Conservation (phyloP, 2,888 invertebrate genomes). For the Drosophila peninsularis region DNA sequence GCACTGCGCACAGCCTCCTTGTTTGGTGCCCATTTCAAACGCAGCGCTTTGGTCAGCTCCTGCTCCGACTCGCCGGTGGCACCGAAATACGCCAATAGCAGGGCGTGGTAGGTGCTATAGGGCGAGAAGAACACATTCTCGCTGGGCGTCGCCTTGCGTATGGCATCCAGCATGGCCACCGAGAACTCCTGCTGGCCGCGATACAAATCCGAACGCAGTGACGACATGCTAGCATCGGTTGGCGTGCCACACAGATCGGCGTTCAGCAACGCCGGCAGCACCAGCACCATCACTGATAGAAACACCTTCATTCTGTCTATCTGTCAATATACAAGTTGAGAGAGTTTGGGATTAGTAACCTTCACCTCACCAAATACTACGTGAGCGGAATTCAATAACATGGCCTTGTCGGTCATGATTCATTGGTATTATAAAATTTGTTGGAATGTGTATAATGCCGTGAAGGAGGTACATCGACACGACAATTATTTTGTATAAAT, state of each 20-base stretch:
- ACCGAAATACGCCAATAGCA: conserved; percentile 92
- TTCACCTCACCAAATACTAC: conserved; percentile 29
- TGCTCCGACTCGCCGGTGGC: conserved; percentile 89
- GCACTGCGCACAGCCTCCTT: conserved; percentile 90
- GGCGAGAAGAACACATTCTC: conserved; percentile 95
- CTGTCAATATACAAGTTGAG: conserved; percentile 19
- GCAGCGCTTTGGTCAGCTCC: conserved; percentile 73
- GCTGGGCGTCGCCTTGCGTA: conserved; percentile 87
- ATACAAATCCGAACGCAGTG: conserved; percentile 83
- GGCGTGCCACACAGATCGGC: conserved; percentile 48
- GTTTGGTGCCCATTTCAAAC: conserved; percentile 84
- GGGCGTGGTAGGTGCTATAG: conserved; percentile 92
- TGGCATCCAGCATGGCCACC: conserved; percentile 88
- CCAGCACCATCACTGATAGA: conserved; percentile 42
- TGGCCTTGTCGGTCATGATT: conserved; percentile 11
- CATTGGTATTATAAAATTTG: background rate
- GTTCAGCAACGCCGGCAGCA: conserved; percentile 53
- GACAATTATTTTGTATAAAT: background rate
- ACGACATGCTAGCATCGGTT: conserved; percentile 7
- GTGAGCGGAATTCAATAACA: conserved; percentile 31
- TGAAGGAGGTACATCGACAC: conserved; percentile 2
- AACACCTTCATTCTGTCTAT: conserved; percentile 45
- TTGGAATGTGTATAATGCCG: background rate
- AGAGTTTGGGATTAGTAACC: conserved; percentile 19
- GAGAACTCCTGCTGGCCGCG: conserved; percentile 89